Evolutionary conservation across 1,140 invertebrate genomes (phyloP).

Genomic region (Papilio glaucus): DNA sequence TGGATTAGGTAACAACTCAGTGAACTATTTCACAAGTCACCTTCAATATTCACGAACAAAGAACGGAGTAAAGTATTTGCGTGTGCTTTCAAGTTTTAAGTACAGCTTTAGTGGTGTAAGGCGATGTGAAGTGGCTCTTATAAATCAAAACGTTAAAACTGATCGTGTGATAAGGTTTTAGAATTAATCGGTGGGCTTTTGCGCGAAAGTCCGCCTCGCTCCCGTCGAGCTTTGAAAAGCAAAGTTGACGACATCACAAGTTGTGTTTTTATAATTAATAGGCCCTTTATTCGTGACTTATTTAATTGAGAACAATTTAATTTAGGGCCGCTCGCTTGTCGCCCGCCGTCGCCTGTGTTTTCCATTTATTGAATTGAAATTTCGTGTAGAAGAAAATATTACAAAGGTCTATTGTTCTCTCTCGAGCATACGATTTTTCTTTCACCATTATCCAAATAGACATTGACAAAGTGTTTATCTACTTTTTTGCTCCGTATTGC

Average conservation of each 20-base stretch:
- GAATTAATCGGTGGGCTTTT: slow-evolving; percentile 44
- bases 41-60: neutral
- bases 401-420: neutral
- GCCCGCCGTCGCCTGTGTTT: slow-evolving; percentile 7
- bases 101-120: slow-evolving; percentile 4
- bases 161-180: slow-evolving; percentile 65
- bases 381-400: neutral
- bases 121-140: slow-evolving; percentile 47
- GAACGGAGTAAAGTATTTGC: slow-evolving; percentile 17
- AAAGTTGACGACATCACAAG: slow-evolving; percentile 26
- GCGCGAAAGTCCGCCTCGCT: neutral
- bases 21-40: slow-evolving; percentile 5
- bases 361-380: slow-evolving; percentile 6
- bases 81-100: slow-evolving; percentile 11
- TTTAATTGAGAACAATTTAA: slow-evolving; percentile 26
- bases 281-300: slow-evolving; percentile 22
- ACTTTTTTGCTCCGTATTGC: neutral
- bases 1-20: neutral
- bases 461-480: neutral
- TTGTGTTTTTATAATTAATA: slow-evolving; percentile 26
- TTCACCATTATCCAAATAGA: neutral
- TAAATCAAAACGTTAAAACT: slow-evolving; percentile 64
- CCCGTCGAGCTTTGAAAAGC: neutral
- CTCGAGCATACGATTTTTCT: neutral
- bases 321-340: neutral